phyloP scores from a whole-genome alignment of 2,888 invertebrate genomes.

The Nycteola revayana region DNA sequence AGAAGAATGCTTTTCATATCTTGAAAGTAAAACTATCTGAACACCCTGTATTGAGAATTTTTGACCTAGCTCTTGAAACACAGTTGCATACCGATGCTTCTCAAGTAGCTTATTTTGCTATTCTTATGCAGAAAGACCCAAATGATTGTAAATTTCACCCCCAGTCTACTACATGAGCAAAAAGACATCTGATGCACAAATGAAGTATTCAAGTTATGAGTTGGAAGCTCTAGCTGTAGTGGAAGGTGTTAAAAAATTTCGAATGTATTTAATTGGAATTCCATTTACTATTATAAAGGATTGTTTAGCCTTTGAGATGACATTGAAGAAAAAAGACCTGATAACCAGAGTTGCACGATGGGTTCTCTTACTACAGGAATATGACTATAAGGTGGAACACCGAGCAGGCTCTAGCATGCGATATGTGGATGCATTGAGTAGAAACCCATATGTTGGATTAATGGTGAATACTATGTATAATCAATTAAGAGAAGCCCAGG shows the following conservation, averaged over 20 bases:
- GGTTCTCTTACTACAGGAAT: constrained; percentile 17
- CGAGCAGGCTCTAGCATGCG: constrained; percentile 24
- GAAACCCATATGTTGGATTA: constrained; percentile 8
- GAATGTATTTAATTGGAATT: constrained; percentile 28
- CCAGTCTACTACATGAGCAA: constrained; percentile 23
- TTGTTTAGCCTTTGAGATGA: constrained; percentile 18
- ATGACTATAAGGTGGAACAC: constrained; percentile 19
- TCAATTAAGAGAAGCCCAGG: constrained; percentile 1
- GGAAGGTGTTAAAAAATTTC: constrained; percentile 29
- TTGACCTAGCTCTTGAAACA: constrained; percentile 11
- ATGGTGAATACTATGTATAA: not conserved
- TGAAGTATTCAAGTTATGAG: constrained; percentile 29
- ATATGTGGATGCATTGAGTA: constrained; percentile 36
- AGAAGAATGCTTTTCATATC: constrained; percentile 7
- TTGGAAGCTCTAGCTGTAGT: constrained; percentile 27
- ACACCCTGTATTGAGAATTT: constrained; percentile 24
- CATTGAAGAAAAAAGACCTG: constrained; percentile 32
- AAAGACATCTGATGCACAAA: constrained; percentile 19
- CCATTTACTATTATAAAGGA: not conserved
- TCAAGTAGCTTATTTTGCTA: constrained; percentile 10
- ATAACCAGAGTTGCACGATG: constrained; percentile 24
- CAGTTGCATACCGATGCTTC: constrained; percentile 31
- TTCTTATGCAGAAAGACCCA: constrained; percentile 21
- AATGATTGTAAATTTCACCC: constrained; percentile 16
- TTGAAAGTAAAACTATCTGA: constrained; percentile 17